These are phyloP conservation scores for Miichthys miiuy DNA, from an alignment of 2,797 vertebrate species.

Conservation along the genomic window DNA sequence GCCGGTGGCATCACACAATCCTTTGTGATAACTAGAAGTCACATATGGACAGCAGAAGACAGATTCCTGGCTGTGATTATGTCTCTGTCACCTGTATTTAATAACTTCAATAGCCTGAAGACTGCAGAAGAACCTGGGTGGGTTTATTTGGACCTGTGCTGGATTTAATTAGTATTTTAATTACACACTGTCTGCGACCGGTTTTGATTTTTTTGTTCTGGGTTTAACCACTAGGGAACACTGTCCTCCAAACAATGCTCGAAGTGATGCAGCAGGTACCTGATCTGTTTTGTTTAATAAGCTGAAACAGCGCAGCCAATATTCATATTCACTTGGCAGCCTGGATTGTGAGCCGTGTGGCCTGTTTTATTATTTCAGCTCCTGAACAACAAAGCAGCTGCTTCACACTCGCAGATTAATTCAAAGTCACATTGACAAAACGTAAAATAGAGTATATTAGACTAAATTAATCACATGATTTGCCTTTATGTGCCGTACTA, in stretches of 20 bases:
- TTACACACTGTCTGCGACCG: slow-evolving; percentile 34
- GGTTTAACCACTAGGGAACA: slow-evolving; percentile 46
- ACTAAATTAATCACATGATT: neutral
- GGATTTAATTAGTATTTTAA: slow-evolving; percentile 65
- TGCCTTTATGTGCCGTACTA: neutral
- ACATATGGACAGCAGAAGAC: slow-evolving; percentile 12
- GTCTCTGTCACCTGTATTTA: slow-evolving; percentile 32
- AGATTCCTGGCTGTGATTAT: slow-evolving; percentile 16
- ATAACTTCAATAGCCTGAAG: slow-evolving; percentile 21
- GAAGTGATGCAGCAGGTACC: slow-evolving; percentile 43
- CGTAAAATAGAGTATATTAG: neutral
- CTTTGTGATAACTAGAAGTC: neutral
- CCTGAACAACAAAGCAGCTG: neutral
- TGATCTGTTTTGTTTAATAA: slow-evolving; percentile 24
- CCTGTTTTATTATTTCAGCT: slow-evolving; percentile 4
- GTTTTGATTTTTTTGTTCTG: slow-evolving; percentile 20
- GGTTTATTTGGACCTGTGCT: slow-evolving; percentile 34
- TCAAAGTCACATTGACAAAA: neutral
- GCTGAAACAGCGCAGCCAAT: neutral
- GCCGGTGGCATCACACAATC: neutral
- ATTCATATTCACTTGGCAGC: slow-evolving; percentile 20
- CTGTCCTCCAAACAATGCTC: slow-evolving; percentile 37
- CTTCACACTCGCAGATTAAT: neutral
- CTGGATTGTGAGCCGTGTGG: neutral
- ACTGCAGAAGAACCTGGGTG: neutral